Evolutionary conservation across 2,888 invertebrate species (phyloP).

Genomic region (Eremobia ochroleuca): DNA sequence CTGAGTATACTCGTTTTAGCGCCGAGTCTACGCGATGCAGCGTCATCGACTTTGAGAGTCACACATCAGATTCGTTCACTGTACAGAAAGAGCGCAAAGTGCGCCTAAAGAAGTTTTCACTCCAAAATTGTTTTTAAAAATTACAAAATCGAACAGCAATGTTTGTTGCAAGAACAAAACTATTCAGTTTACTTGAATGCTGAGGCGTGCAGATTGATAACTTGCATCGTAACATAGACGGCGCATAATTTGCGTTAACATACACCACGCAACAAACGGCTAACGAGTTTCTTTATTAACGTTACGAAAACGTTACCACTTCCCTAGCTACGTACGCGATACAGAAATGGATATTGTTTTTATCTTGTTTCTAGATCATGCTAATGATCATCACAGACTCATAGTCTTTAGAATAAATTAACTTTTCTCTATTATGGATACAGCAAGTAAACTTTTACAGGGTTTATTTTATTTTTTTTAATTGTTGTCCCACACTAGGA

Average conservation of each 20-base stretch:
- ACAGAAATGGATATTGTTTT: slow-evolving; percentile 11
- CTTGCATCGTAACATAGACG: slow-evolving; percentile 24
- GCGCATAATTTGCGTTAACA: slow-evolving; percentile 29
- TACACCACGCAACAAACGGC: slow-evolving; percentile 17
- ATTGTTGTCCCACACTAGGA: too few species aligned
- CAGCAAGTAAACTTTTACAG: neutral
- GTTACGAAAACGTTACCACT: slow-evolving; percentile 41
- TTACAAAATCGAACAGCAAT: neutral
- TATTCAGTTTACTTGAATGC: slow-evolving; percentile 8
- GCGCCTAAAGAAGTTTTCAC: neutral
- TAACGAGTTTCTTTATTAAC: slow-evolving; percentile 25
- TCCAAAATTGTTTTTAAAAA: neutral
- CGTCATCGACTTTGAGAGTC: too few species aligned
- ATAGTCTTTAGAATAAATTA: neutral
- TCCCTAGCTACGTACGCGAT: neutral
- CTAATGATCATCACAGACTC: slow-evolving; percentile 1
- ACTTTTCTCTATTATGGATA: neutral
- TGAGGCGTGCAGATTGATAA: slow-evolving; percentile 19
- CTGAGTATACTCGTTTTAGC: neutral
- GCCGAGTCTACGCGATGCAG: neutral
- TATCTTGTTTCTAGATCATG: slow-evolving; percentile 11
- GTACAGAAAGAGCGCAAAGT: neutral
- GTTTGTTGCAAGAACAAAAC: neutral
- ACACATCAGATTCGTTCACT: neutral
- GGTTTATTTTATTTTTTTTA: too few species aligned